These are phyloP conservation scores for Cremastinae sp. DNA, from an alignment of 2,888 invertebrate species.

Conservation along the genomic window DNA sequence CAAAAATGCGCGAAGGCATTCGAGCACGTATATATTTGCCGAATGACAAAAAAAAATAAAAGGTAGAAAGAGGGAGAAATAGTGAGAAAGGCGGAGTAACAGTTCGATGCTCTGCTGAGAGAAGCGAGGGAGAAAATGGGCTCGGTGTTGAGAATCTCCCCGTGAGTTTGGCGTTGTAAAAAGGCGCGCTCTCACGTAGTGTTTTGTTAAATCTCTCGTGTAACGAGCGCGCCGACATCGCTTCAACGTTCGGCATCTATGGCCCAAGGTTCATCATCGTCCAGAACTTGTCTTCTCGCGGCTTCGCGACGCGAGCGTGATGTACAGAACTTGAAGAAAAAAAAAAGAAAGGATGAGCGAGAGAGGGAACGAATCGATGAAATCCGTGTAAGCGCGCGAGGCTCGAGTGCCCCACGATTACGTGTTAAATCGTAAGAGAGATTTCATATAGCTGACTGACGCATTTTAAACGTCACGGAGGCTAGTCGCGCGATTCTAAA, in stretches of 20 bases:
- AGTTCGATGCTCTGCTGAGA: not conserved
- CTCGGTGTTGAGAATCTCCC: conserved; percentile 20
- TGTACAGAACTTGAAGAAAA: not conserved
- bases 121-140: too few relatives aligned
- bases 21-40: conserved; percentile 64
- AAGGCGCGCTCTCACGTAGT: conserved; percentile 20
- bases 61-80: not conserved
- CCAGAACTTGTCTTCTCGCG: conserved; percentile 7
- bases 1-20: conserved; percentile 62
- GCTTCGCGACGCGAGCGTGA: not conserved
- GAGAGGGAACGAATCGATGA: too few relatives aligned
- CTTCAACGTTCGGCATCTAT: not conserved
- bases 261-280: conserved; percentile 27
- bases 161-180: conserved; percentile 8
- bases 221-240: not conserved
- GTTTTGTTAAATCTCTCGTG: not conserved
- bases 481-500: conserved; percentile 9
- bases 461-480: conserved; percentile 13
- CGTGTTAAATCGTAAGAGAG: not conserved
- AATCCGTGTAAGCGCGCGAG: not conserved
- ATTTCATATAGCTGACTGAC: conserved; percentile 23
- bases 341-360: not conserved
- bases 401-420: not conserved
- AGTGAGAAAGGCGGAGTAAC: not conserved
- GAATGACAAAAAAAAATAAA: conserved; percentile 49